Evolutionary conservation across 2,888 invertebrate species (phyloP).

Genomic region (Aelia acuminata): DNA sequence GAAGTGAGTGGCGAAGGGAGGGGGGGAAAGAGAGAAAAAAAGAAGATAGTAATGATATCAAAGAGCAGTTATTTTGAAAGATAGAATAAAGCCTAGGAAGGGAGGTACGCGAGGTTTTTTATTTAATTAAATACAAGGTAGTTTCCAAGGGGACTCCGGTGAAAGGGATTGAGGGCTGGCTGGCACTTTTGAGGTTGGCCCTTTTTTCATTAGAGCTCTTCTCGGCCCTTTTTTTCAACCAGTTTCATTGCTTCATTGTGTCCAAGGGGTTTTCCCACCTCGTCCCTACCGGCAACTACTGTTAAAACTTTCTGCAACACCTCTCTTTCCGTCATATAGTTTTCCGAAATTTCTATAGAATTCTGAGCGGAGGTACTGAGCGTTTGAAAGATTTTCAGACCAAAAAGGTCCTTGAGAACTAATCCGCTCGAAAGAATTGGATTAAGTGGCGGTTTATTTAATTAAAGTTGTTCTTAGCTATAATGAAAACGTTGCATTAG

Average conservation of each 20-base stretch:
- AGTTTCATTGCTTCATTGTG: conserved; percentile 43
- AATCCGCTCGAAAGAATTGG: not conserved
- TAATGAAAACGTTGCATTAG: not conserved
- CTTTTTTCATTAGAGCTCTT: conserved; percentile 45
- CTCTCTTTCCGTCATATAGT: not conserved
- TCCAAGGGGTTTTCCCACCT: conserved; percentile 38
- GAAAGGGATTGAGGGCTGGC: conserved; percentile 36
- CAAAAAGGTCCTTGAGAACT: not conserved
- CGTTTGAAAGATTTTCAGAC: not conserved
- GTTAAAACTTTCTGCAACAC: not conserved
- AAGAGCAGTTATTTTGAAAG: conserved; percentile 47
- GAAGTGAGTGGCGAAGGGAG: not conserved
- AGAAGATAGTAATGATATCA: conserved; percentile 20
- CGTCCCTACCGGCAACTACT: not conserved
- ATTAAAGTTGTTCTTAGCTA: too few species aligned
- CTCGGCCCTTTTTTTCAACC: not conserved
- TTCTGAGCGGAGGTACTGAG: not conserved
- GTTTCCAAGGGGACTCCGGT: conserved; percentile 26
- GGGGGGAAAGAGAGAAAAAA: not conserved
- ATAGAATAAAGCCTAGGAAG: conserved; percentile 25
- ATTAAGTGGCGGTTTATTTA: not conserved
- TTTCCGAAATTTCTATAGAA: not conserved
- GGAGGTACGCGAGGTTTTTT: not conserved
- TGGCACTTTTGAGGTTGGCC: conserved; percentile 43
- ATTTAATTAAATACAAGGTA: conserved; percentile 46